Base-by-base conservation (phyloP, 2,888 invertebrate genomes). In the Hypolimnas misippus region DNA sequence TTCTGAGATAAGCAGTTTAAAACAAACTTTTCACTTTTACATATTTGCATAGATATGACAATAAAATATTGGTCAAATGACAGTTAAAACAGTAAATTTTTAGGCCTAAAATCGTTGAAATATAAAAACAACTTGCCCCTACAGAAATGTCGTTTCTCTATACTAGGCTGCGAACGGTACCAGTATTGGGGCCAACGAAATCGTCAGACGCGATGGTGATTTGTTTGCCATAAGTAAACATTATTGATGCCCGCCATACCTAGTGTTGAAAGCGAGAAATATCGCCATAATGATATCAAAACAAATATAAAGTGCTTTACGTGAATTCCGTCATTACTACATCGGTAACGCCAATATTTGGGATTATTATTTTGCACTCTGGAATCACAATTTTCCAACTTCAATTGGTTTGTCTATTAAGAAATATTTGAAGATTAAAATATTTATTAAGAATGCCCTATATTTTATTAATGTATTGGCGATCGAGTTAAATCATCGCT, bases 141-240 rank as follows among this genome's bases (percentile, higher is more conserved):
- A 61, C 44, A 40, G 46, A 17, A 46, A 62, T 61, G 57, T 46
- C n/a, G 63, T 63, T 55, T 56, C 7, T 44, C 64, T 60, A 62
- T 61, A 68, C 56, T 55, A 68, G 67, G 64, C 51, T 82, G 83
- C 79, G 64, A 72, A 75, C 82, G 57, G 73, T 82, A 83, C 82
- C 21, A n/a, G 63, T 68, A 75, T 75, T 73, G 70, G 70, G 60
- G 65, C 63, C 73, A 74, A 74, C 73, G 71, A 76, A 77, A 79
- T 76, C 74, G 71, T 71, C 71, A 76, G 5, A 78, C 75, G 67
- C 67, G 66, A 74, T 77, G 72, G 69, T 82, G 77, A 86, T 87
- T 87, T 87, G 82, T 85, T 83, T 83, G 81, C 77, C 78, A 83
- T 86, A 86, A 79, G 76, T 71, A 74, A 73, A 73, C 75, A 83